Percentiles rank a stretch among this genome's conserved stretches.
Conservation (phyloP, 2,113 vertebrate species). For the Bettongia penicillata region DNA sequence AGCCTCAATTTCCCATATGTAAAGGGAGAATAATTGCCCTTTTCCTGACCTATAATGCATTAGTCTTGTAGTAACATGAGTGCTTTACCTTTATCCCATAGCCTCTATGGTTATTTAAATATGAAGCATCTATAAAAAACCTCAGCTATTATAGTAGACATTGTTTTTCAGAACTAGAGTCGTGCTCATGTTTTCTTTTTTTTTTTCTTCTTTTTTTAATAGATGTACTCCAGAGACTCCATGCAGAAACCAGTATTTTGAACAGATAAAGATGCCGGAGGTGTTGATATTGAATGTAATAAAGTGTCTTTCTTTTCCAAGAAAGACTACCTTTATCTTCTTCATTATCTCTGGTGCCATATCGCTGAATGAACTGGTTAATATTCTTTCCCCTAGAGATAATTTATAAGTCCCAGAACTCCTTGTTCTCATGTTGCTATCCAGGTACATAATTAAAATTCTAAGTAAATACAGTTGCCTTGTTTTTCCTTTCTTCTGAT, state of each 20-base stretch:
- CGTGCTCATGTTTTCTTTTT: slow-evolving; percentile 49
- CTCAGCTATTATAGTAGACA: slow-evolving; percentile 30
- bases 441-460: slow-evolving; percentile 85
- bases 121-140: slow-evolving; percentile 44
- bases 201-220: slow-evolving; percentile 67
- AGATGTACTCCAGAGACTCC: slow-evolving; percentile 78
- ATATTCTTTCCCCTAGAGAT: slow-evolving; percentile 70
- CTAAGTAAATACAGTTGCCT: slow-evolving; percentile 58
- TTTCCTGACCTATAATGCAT: slow-evolving; percentile 29
- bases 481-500: neutral
- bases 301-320: slow-evolving; percentile 79
- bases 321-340: slow-evolving; percentile 61
- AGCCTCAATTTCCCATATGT: slow-evolving; percentile 11
- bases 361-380: slow-evolving; percentile 59
- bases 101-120: slow-evolving; percentile 28
- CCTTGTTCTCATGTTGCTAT: slow-evolving; percentile 76
- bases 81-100: neutral
- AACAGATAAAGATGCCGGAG: slow-evolving; percentile 43
- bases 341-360: slow-evolving; percentile 58
- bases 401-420: slow-evolving; percentile 77
- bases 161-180: neutral
- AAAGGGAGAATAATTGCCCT: slow-evolving; percentile 42
- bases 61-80: slow-evolving; percentile 11
- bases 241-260: slow-evolving; percentile 72
- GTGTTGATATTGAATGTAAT: slow-evolving; percentile 76